A percentile compares a stretch with the other conserved stretches of the same genome.
These are phyloP conservation scores for Apodemus agrarius DNA, from an alignment of 2,797 vertebrate genomes.

Conservation along the genomic window DNA sequence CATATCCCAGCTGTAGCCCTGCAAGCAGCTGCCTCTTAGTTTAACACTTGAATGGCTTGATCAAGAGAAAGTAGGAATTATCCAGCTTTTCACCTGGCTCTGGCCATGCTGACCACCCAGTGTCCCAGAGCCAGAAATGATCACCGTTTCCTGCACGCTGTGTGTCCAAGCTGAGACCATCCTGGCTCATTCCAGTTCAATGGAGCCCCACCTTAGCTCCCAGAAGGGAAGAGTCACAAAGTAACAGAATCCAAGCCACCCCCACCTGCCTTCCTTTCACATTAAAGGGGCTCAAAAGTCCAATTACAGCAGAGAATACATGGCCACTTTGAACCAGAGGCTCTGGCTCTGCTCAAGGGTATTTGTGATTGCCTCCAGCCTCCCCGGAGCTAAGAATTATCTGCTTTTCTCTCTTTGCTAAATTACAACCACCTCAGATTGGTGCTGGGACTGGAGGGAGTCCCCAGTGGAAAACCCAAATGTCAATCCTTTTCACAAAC, in stretches of 20 bases:
- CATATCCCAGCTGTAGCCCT: not conserved
- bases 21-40: not conserved
- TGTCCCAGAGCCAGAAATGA: fast-evolving
- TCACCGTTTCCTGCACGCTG: not conserved
- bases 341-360: conserved; percentile 85
- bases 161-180: not conserved
- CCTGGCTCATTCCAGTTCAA: conserved; percentile 71
- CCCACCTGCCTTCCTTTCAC: conserved; percentile 62
- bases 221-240: conserved; percentile 60
- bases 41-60: not conserved
- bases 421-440: conserved; percentile 85
- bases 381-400: conserved; percentile 85
- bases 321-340: conserved; percentile 84
- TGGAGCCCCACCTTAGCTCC: conserved; percentile 52
- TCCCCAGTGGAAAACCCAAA: conserved; percentile 81
- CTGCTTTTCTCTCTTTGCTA: conserved; percentile 85
- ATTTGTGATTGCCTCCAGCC: conserved; percentile 85
- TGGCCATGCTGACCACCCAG: not conserved
- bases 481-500: conserved; percentile 83
- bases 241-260: not conserved
- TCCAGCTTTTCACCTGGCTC: not conserved
- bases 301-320: conserved; percentile 81
- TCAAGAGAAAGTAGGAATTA: not conserved
- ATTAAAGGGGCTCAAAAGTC: conserved; percentile 84
- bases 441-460: conserved; percentile 83